phyloP scores from a whole-genome alignment of 2,888 invertebrate genomes.

The Timandra comae region DNA sequence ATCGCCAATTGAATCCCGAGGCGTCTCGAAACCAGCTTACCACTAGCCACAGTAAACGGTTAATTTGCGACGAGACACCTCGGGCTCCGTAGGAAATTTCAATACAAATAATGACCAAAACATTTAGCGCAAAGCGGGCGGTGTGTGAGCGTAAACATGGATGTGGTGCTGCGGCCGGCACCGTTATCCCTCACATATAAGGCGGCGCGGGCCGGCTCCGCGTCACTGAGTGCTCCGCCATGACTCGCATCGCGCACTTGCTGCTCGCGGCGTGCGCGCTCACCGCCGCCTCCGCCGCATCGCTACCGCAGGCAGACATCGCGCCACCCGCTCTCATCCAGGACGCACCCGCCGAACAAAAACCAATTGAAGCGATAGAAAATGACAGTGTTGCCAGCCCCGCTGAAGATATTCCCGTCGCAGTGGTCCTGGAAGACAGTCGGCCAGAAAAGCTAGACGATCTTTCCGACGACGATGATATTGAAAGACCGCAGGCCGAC shows the following conservation, averaged over 20 bases:
- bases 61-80: slow-evolving; percentile 24
- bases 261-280: slow-evolving; percentile 44
- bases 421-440: slow-evolving; percentile 42
- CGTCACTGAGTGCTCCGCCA: slow-evolving; percentile 36
- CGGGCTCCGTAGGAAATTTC: slow-evolving; percentile 31
- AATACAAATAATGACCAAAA: slow-evolving; percentile 62
- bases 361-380: slow-evolving; percentile 40
- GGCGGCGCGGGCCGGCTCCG: slow-evolving; percentile 22
- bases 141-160: slow-evolving; percentile 36
- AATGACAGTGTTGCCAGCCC: slow-evolving; percentile 38
- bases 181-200: slow-evolving; percentile 67
- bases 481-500: slow-evolving; percentile 47
- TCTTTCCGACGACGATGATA: slow-evolving; percentile 28
- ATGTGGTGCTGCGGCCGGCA: slow-evolving; percentile 33
- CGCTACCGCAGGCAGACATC: slow-evolving; percentile 31
- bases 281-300: slow-evolving; percentile 48
- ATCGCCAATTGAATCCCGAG: neutral
- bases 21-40: slow-evolving; percentile 3
- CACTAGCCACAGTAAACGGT: slow-evolving; percentile 17
- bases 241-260: slow-evolving; percentile 56
- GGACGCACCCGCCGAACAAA: slow-evolving; percentile 36
- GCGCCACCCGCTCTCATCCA: slow-evolving; percentile 25
- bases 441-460: slow-evolving; percentile 29
- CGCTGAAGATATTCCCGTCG: slow-evolving; percentile 46
- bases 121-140: slow-evolving; percentile 46